Conservation (phyloP, 2,113 vertebrate genomes). For the Circaetus cinerascens region DNA sequence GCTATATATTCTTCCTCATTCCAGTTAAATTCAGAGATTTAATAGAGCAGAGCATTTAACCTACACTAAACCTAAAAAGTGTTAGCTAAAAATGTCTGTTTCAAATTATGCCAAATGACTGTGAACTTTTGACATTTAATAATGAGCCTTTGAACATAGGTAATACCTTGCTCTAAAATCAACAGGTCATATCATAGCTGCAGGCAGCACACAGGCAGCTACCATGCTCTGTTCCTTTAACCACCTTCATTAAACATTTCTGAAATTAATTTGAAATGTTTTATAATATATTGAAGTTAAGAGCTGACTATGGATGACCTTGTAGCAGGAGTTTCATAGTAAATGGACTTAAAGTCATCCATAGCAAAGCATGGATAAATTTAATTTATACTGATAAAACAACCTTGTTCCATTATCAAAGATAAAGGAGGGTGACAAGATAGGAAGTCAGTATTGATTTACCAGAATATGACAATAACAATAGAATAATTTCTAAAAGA, state of each 20-base stretch:
- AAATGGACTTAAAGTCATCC: background rate
- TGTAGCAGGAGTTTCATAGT: background rate
- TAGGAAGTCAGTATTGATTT: slow-evolving; percentile 17
- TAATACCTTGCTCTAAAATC: background rate
- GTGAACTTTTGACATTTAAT: background rate
- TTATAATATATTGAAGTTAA: slow-evolving; percentile 14
- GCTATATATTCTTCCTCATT: background rate
- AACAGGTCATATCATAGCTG: background rate
- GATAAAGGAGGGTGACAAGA: background rate
- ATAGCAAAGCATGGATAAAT: background rate
- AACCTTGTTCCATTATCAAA: background rate
- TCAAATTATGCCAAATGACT: background rate
- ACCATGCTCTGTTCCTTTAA: background rate
- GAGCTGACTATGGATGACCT: background rate
- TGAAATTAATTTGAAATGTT: slow-evolving; percentile 17
- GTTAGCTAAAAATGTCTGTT: background rate
- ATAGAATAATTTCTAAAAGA: background rate
- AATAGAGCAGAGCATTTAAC: background rate
- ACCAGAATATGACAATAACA: background rate
- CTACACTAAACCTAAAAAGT: background rate
- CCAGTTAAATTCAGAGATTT: background rate
- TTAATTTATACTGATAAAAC: background rate
- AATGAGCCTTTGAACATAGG: background rate
- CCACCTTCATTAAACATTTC: background rate
- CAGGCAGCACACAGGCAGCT: background rate